Evolutionary conservation across 1,140 invertebrate genomes (phyloP).

Genomic region (Lordiphosa stackelbergi): DNA sequence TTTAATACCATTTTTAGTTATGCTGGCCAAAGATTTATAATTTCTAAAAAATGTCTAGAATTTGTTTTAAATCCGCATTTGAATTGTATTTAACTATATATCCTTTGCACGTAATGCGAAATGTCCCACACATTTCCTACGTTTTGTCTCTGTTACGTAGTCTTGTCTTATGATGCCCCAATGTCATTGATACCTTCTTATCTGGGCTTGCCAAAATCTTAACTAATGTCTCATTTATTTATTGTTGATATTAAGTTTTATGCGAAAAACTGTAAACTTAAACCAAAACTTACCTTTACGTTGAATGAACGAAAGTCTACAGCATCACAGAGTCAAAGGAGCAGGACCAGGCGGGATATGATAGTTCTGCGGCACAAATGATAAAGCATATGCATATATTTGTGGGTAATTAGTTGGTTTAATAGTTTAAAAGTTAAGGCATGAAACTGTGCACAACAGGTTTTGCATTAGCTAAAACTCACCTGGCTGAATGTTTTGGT

Average conservation of each 20-base stretch:
- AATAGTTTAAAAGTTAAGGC: too few species aligned
- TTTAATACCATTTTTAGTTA: slow-evolving; percentile 70
- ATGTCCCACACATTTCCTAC: not conserved
- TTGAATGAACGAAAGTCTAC: not conserved
- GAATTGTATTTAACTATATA: not conserved
- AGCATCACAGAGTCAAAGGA: slow-evolving; percentile 2
- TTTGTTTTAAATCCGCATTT: not conserved
- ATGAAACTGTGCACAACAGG: too few species aligned
- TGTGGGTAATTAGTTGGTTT: too few species aligned
- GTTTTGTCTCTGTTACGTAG: slow-evolving; percentile 9
- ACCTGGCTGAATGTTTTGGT: slow-evolving; percentile 19
- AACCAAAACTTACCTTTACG: slow-evolving; percentile 15
- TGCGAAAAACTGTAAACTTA: not conserved
- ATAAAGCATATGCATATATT: too few species aligned
- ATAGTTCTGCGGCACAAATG: not conserved
- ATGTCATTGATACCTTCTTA: slow-evolving; percentile 12
- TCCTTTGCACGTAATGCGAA: too few species aligned
- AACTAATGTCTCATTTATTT: slow-evolving; percentile 2
- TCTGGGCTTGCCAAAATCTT: slow-evolving; percentile 8
- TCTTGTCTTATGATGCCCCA: slow-evolving; percentile 1
- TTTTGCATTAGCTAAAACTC: slow-evolving; percentile 11
- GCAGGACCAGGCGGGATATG: slow-evolving; percentile 20
- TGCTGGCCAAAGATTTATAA: slow-evolving; percentile 43
- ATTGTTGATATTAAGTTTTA: not conserved
- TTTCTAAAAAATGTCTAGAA: slow-evolving; percentile 12